phyloP scores from a whole-genome alignment of 2,797 vertebrate genomes.

The Halcyon badia region DNA sequence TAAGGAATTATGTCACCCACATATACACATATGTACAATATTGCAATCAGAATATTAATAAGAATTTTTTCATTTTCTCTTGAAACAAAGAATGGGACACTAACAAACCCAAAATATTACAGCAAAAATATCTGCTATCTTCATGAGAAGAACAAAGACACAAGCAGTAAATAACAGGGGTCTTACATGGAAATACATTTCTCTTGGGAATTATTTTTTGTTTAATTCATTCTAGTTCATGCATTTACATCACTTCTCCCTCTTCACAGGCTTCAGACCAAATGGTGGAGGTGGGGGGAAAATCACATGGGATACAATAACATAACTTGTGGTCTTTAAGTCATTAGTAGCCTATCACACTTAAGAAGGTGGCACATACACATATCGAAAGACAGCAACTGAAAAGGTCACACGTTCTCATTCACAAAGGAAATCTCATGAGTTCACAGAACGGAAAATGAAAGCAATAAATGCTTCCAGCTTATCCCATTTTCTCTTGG shows the following conservation, averaged over 20 bases:
- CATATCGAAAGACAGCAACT: not conserved
- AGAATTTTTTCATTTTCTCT: not conserved
- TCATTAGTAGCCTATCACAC: not conserved
- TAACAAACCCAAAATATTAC: not conserved
- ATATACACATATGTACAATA: not conserved
- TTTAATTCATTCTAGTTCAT: not conserved
- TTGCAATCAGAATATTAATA: not conserved
- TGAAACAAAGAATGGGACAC: not conserved
- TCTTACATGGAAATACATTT: not conserved
- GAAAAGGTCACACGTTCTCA: not conserved
- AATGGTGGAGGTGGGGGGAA: not conserved
- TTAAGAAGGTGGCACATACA: not conserved
- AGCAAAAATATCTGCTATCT: not conserved
- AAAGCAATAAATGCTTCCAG: not conserved
- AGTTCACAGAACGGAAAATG: not conserved
- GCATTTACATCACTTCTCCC: not conserved
- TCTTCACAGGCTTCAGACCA: not conserved
- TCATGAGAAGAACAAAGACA: slow-evolving; percentile 2
- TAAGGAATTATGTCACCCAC: not conserved
- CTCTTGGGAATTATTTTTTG: not conserved
- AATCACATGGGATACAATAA: not conserved
- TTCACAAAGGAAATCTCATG: not conserved
- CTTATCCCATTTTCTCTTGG: not conserved
- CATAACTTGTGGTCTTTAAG: not conserved
- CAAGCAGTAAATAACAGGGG: not conserved